phyloP scores from a whole-genome alignment of 2,113 vertebrate species.

The Athene cunicularia region DNA sequence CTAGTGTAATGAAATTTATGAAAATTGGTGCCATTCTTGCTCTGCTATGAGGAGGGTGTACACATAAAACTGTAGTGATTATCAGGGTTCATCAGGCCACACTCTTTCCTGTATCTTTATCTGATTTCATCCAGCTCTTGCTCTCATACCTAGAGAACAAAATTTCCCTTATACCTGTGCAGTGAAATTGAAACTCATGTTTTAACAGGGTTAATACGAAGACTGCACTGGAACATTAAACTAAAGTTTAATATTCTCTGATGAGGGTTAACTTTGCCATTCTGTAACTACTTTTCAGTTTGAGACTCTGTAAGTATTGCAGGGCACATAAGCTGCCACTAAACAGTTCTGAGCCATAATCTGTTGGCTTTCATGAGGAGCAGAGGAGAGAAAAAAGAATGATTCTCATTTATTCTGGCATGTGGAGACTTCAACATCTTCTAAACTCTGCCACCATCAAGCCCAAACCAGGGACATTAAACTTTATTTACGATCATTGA shows the following conservation, averaged over 20 bases:
- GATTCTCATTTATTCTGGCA: background rate
- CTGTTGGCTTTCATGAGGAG: background rate
- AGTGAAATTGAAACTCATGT: background rate
- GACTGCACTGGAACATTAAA: background rate
- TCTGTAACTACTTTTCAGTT: background rate
- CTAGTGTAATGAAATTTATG: background rate
- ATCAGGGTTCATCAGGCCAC: background rate
- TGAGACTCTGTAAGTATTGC: background rate
- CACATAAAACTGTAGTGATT: background rate
- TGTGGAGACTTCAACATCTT: background rate
- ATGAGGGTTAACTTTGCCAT: background rate
- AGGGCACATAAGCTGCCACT: background rate
- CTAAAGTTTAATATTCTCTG: background rate
- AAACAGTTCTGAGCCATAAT: background rate
- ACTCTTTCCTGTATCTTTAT: background rate
- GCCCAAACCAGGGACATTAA: background rate
- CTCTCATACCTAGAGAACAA: background rate
- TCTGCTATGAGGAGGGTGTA: background rate
- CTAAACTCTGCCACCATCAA: background rate
- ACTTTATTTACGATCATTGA: background rate
- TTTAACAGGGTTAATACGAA: background rate
- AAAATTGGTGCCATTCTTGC: background rate
- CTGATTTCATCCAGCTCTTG: background rate
- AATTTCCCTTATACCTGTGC: background rate
- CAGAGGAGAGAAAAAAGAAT: background rate